Evolutionary conservation across 53 echinoderm and acorn worm species (phyloP), one percentile per base, ranked within the genome.

Genomic region (Apostichopus leukothele): DNA sequence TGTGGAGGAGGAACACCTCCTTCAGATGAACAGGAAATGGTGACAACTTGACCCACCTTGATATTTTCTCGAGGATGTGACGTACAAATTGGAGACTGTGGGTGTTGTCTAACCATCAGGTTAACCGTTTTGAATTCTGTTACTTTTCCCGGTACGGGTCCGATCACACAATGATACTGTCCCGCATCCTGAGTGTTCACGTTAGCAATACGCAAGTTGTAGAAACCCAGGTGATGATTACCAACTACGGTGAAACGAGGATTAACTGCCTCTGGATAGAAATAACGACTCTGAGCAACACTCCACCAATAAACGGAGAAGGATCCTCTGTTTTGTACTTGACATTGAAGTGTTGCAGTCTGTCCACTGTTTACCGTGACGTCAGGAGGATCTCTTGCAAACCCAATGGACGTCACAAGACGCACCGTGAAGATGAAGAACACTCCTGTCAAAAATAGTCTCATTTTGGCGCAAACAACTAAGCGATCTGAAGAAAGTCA

Each of bases 251-350:
- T 11, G 67, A 57, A 85, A 18, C 85, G 61, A 39, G 67, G 50
- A 63, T 67, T 67, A 11, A 14, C 85, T 7, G 85, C 68, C 13
- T 39, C 66, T 5, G 25, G 85, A 50, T 67, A 85, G 12, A 85
- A 26, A 20, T 85, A 85, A 26, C 22, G 66, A 19, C 55, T 54
- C 60, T 25, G 60, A 10, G 18, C 21, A 9, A 60, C 60, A 10
- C 60, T 84, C 22, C 25, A 57, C 84, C 84, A 84, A 84, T 84
- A 55, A 9, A 84, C 84, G 9, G 67, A 84, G 60, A 39, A 59
- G 10, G 84, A 7, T 25, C 84, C 84, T 27, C 25, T 84, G 27
- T 84, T 59, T 8, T 13, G 27, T 16, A 84, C 63, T 7, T 55
- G 60, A 23, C 84, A 84, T 18, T 55, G 59, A 5, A 84, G 60